These are phyloP conservation scores for Microtus pennsylvanicus DNA, from an alignment of 2,113 vertebrate genomes.

Conservation along the genomic window DNA sequence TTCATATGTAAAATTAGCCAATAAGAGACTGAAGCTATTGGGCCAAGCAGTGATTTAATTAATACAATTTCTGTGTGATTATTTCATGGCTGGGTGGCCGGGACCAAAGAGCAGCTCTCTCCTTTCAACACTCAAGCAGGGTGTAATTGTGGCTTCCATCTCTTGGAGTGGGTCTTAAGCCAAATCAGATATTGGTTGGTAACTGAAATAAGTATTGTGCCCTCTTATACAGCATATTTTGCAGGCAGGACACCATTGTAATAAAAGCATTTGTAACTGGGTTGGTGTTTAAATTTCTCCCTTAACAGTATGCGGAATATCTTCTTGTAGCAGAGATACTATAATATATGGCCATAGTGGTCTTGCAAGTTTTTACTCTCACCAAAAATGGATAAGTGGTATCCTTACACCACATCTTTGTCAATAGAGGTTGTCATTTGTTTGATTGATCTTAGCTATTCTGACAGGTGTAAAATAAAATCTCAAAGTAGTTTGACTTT, in stretches of 20 bases:
- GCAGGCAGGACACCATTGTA: background rate
- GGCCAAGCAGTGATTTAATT: too few relatives aligned
- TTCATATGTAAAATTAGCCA: too few relatives aligned
- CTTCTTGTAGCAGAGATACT: background rate
- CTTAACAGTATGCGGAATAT: background rate
- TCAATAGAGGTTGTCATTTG: background rate
- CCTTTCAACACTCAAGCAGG: background rate
- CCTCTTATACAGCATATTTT: background rate
- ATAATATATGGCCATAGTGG: background rate
- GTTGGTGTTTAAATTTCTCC: background rate
- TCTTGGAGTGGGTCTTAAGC: background rate
- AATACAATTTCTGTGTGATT: too few relatives aligned
- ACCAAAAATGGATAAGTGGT: background rate
- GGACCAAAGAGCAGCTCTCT: too few relatives aligned
- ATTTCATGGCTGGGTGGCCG: too few relatives aligned
- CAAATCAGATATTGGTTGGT: background rate
- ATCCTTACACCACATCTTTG: background rate
- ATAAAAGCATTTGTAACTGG: background rate
- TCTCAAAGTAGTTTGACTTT: background rate
- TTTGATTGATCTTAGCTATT: background rate
- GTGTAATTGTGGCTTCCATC: background rate
- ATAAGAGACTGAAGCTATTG: too few relatives aligned
- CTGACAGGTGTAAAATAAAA: background rate
- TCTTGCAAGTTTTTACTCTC: background rate
- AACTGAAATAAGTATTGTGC: background rate